Evolutionary conservation across 1,140 invertebrate genomes (phyloP), one percentile per base, ranked within the genome.

Genomic region (Drosophila pachea): DNA sequence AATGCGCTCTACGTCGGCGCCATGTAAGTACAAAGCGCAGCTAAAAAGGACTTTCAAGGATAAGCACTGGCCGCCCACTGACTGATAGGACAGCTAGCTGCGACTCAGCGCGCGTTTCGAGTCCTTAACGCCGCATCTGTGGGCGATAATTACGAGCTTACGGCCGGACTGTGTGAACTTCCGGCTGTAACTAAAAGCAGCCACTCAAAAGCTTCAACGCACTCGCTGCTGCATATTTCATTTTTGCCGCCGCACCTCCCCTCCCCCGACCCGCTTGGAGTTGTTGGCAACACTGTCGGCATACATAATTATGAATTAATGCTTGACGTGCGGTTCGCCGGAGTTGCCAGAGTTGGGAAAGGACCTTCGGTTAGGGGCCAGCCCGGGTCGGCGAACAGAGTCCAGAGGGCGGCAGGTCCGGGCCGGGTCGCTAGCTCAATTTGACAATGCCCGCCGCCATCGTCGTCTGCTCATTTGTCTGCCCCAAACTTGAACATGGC

Each of bases 1-100:
- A 95, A 96, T 88, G 92, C 93, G 32, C 91, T 97, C 35, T 97
- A 95, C 89, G 95, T 96, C 69, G 95, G 95, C 73, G 95, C 95
- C 68, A 96, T 97, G 95, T 96, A 93, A 95, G 94, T 95, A 90
- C 56, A 22, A 7, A 55, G 56, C 55, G 35, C 29, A 49, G 12
- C 31, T 14, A 36, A 55, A 36, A 48, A 42, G n/a, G 7, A 8
- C 31, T 33, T 29, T 31, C 4, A 47, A 31, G 53, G 29, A 69
- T 53, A 53, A 53, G 42, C 9, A 45, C 47, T n/a, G 14, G 67
- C 50, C 56, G 50, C 12, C 4, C 12, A n/a, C 8, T 36, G 35
- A 12, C 38, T 33, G 47, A 38, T 60, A 60, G 31, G 12, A 33
- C 7, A 36, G 49, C 16, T 33, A 29, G 31, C 6, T 47, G 16